Base-by-base conservation (phyloP, 2,113 vertebrate species). In the Antigone vipio region DNA sequence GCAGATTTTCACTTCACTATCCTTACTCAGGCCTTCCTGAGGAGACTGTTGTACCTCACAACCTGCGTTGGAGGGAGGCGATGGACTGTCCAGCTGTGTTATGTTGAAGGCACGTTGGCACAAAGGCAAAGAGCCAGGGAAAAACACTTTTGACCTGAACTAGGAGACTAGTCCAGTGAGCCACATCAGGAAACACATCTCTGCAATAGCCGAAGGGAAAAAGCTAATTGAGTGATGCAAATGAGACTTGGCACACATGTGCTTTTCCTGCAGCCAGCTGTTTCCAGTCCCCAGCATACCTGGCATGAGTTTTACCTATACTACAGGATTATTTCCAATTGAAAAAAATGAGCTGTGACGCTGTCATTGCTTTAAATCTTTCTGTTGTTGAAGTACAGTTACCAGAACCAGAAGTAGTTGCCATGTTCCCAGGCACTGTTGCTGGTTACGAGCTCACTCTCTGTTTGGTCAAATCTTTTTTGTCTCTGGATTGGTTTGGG, bases 171-270 rank as follows among this genome's bases (percentile, higher is more conserved):
- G 58, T 79, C 40, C 83, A 55, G 88, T 40, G 53, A 93, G 64
- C 32, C 67, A 88, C 81, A 85, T 90, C 94, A 84, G 92, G 89
- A 91, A 91, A 49, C 20, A 29, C 19, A 50, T 94, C 83, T 85
- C 20, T 74, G 64, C 63, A 53, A 32, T 5, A 88, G 91, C 86
- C 5, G 1, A 40, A 71, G 89, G 72, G 93, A 86, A 93, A 93
- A 86, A 93, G 77, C 62, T 93, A 86, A 88, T 73, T 77, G 85
- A 94, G 58, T 92, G 95, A 92, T 84, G 91, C 78, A 94, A 89
- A 95, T 95, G 85, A 77, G 86, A 44, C 50, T 95, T 97, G 97
- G 93, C 96, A 88, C 32, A 75, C 50, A 3, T 11, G 53, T 78
- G 71, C 71, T 58, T 50, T 72, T 93, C 88, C 56, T 83, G 56